Evolutionary conservation across 2,888 invertebrate genomes (phyloP), one percentile per base, ranked within the genome.

Genomic region (Callyntrura sp.): DNA sequence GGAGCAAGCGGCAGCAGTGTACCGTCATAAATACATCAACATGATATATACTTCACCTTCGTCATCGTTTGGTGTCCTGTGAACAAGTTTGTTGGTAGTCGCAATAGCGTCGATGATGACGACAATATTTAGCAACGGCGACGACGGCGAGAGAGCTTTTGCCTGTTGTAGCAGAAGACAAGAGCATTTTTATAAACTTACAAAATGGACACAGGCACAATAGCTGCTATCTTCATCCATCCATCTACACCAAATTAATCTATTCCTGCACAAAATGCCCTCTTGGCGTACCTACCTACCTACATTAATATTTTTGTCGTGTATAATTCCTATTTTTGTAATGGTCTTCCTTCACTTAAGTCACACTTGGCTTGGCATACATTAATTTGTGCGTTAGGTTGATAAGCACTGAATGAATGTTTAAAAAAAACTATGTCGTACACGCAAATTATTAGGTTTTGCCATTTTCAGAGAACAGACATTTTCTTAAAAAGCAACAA

Each of bases 201-300:
- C 79, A 79, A 83, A 83, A 84, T 84, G 84, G 84, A 84, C 84
- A 84, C 70, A 70, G 25, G 78, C n/a, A n/a, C n/a, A n/a, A n/a
- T n/a, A n/a, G 2, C 35, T 4, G 35, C 35, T 79, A 79, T 57
- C 79, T 79, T n/a, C 73, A 73, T 48, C 43, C 79, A 79, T 79
- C 79, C 60, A 79, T 79, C 79, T 79, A 79, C 60, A 79, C 60
- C 57, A 79, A 79, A 60, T 79, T 73, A 48, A 48, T 73, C 17
- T 23, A 70, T 12, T 23, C 28, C 60, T 57, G 20, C 79, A 35
- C 3, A n/a, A 9, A 48, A 23, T 51, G 25, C 48, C 23, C 51
- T 48, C 48, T 65, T 14, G 14, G 65, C 48, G 51, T 48, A 76
- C 45, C 70, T 48, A 73, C 68, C 17, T 60, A 60, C 35, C 35